Conservation (phyloP, 2,888 invertebrate species). For the Cetonia aurata region DNA sequence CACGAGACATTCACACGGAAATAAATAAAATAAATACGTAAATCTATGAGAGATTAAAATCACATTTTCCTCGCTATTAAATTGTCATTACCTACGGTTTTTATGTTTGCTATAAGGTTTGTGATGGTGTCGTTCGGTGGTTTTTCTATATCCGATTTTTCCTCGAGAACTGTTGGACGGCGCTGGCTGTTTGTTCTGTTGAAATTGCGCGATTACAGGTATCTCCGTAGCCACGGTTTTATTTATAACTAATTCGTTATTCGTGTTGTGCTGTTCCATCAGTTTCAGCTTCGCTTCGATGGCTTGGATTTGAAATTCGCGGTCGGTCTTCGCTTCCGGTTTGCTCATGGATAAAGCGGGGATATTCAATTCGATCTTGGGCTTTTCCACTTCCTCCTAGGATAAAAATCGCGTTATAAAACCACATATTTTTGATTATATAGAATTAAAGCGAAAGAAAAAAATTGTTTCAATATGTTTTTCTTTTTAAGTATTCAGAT, state of each 20-base stretch:
- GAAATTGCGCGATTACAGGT: slow-evolving; percentile 79
- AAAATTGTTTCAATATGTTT: too few species aligned
- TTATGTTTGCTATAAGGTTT: slow-evolving; percentile 45
- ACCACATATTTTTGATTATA: too few species aligned
- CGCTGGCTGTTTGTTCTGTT: slow-evolving; percentile 68
- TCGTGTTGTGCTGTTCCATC: slow-evolving; percentile 75
- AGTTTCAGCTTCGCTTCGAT: slow-evolving; percentile 89
- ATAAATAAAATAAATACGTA: slow-evolving; percentile 40
- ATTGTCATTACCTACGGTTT: slow-evolving; percentile 39
- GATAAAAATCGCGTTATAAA: slow-evolving; percentile 19
- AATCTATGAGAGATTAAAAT: slow-evolving; percentile 15
- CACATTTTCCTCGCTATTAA: neutral
- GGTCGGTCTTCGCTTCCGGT: slow-evolving; percentile 76
- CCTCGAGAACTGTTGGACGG: slow-evolving; percentile 55
- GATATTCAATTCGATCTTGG: slow-evolving; percentile 82
- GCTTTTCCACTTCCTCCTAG: slow-evolving; percentile 82
- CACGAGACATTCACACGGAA: slow-evolving; percentile 9
- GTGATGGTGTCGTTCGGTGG: slow-evolving; percentile 20
- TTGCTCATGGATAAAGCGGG: slow-evolving; percentile 80
- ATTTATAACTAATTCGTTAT: slow-evolving; percentile 82
- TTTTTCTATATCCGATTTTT: slow-evolving; percentile 38
- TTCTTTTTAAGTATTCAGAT: too few species aligned
- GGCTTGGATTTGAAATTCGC: slow-evolving; percentile 85
- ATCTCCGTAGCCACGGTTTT: slow-evolving; percentile 76
- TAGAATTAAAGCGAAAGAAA: too few species aligned